Base-by-base conservation (phyloP, 2,113 vertebrate genomes). In the Phylloscopus trochiloides region DNA sequence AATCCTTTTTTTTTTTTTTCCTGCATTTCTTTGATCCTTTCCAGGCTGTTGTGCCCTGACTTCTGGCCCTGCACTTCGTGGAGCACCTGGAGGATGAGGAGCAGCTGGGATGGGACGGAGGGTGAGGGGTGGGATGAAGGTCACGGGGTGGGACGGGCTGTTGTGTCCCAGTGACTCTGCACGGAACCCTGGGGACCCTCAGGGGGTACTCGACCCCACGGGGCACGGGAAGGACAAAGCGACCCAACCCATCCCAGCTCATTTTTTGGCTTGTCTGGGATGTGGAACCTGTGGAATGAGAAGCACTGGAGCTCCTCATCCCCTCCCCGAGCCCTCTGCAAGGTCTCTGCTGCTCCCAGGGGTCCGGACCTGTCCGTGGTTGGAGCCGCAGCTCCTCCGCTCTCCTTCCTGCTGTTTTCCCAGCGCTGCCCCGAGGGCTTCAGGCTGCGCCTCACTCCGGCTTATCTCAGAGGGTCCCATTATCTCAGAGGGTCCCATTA, bases 281-380 rank as follows among this genome's bases (percentile, higher is more conserved):
- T 3, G 9, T 4, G 40, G 68, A 74, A 14, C 18, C 2, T 12
- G 8, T 2, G 48, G 32, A 54, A 21, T 7, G 28, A n/a, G 54
- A 17, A 3, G 16, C 20, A 10, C 2, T 34, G 42, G 51, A 73
- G 76, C 28, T 45, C 59, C 72, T 75, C n/a, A 21, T 32, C 32
- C 32, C 42, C 18, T 0, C 24, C n/a, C 7, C 0, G 0, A 74
- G 13, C 29, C 51, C 47, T 54, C 68, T n/a, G 42, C 28, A 3
- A 4, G 0, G 0, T 3, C 67, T 15, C 28, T 7, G 75, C 83
- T 58, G 54, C 83, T 79, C 54, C 1, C 1, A 11, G 58, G 40
- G n/a, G 7, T 81, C 71, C 17, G 3, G 36, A 40, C 32, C 52
- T 8, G 28, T 8, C 36, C 0, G 0, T 10, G 47, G 54, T 2